phyloP scores from a whole-genome alignment of 2,888 invertebrate genomes.

The Himalopsyche tibetana region DNA sequence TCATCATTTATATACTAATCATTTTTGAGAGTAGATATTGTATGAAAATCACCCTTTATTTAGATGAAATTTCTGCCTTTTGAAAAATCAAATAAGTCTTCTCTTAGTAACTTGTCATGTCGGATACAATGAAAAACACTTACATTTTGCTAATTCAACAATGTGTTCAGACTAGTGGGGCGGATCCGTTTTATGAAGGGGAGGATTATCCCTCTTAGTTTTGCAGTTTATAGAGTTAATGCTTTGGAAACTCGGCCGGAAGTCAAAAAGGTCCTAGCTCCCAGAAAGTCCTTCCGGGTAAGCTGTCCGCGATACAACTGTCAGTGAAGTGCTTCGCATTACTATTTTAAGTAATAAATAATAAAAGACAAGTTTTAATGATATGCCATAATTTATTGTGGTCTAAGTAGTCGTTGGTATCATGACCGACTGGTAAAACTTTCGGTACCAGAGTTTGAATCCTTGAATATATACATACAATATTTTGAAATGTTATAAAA shows the following conservation, averaged over 20 bases:
- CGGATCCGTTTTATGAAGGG: slow-evolving; percentile 19
- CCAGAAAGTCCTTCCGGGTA: slow-evolving; percentile 15
- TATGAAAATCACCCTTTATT: background rate
- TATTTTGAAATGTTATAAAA: too few relatives aligned
- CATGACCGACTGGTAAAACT: too few relatives aligned
- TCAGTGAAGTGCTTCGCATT: background rate
- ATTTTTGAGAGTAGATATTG: background rate
- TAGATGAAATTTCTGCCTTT: background rate
- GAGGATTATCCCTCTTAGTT: slow-evolving; percentile 40
- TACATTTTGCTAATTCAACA: slow-evolving; percentile 20
- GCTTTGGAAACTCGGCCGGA: slow-evolving; percentile 45
- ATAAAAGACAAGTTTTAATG: background rate
- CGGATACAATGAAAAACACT: background rate
- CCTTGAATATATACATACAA: too few relatives aligned
- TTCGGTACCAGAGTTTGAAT: too few relatives aligned
- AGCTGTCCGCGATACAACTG: background rate
- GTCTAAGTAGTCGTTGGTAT: too few relatives aligned
- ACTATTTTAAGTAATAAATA: background rate
- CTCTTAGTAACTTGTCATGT: background rate
- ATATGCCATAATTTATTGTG: too few relatives aligned
- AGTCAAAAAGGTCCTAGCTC: slow-evolving; percentile 16
- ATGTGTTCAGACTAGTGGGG: slow-evolving; percentile 2
- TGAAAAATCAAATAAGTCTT: background rate
- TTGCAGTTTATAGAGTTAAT: slow-evolving; percentile 45
- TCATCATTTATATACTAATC: background rate